Conservation (phyloP, 2,113 vertebrate genomes). For the Cheilinus undulatus region DNA sequence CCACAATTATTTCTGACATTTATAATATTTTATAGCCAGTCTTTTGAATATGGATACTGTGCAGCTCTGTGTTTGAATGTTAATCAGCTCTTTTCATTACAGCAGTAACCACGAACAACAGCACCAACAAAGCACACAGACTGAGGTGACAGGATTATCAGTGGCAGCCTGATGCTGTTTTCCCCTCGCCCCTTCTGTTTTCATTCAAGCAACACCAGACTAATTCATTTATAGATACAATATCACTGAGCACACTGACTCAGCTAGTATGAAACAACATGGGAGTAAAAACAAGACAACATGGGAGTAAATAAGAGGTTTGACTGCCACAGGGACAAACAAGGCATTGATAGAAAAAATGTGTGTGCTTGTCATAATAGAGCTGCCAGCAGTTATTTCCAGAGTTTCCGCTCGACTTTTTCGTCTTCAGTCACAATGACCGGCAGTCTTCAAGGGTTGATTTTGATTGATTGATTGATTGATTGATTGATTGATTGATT, state of each 20-base stretch:
- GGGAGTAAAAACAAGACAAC: neutral
- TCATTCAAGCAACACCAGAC: neutral
- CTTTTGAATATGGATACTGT: neutral
- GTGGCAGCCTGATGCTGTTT: slow-evolving; percentile 18
- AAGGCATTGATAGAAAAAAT: too few relatives aligned
- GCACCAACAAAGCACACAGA: neutral
- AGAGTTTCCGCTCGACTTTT: too few relatives aligned
- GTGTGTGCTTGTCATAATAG: too few relatives aligned
- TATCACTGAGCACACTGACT: neutral
- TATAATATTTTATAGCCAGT: neutral
- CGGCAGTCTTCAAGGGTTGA: too few relatives aligned
- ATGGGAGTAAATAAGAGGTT: neutral
- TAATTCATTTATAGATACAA: neutral
- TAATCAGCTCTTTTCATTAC: neutral
- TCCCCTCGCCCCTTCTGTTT: slow-evolving; percentile 15
- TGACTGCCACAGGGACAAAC: neutral
- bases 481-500: too few relatives aligned
- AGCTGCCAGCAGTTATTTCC: too few relatives aligned
- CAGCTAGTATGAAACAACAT: neutral
- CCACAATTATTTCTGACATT: neutral
- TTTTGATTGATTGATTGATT: too few relatives aligned
- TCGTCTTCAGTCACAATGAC: too few relatives aligned
- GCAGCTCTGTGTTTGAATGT: neutral
- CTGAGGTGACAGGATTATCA: neutral
- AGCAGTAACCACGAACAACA: neutral